Percentiles rank a stretch among this genome's conserved stretches.
Conservation (phyloP, 2,113 vertebrate genomes). For the Xiphophorus maculatus region DNA sequence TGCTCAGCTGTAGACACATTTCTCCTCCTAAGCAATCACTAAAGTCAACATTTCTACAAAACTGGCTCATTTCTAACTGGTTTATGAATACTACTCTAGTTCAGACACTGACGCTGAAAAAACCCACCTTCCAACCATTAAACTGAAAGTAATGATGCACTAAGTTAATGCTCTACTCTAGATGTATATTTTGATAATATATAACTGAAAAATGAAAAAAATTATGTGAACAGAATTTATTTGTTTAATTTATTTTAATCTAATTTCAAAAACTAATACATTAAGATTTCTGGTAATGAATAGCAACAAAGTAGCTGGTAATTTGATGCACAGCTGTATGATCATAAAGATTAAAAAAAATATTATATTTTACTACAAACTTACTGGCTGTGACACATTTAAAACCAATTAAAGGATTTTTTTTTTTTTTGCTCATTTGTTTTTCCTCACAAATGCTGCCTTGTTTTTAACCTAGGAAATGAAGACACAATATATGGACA, state of each 20-base stretch:
- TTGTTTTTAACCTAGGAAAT: not conserved
- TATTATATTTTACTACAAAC: not conserved
- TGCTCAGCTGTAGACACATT: conserved; percentile 14
- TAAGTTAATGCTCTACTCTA: not conserved
- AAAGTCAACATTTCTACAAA: conserved; percentile 37
- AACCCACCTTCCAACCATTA: not conserved
- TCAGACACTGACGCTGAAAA: conserved; percentile 16
- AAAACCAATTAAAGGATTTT: not conserved
- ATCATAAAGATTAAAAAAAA: not conserved
- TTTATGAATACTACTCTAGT: conserved; percentile 55
- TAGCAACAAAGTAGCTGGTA: not conserved
- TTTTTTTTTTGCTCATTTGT: not conserved
- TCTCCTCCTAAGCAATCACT: conserved; percentile 45
- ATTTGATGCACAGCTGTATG: not conserved
- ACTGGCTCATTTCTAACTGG: conserved; percentile 38
- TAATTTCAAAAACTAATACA: not conserved
- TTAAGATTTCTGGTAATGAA: not conserved
- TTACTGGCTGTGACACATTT: not conserved
- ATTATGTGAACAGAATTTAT: not conserved
- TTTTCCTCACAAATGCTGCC: not conserved
- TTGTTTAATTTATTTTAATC: not conserved
- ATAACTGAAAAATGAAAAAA: not conserved
- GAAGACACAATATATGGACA: not conserved
- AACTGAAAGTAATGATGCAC: not conserved
- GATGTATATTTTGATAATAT: not conserved